Base-by-base conservation (phyloP, 1,140 invertebrate species). In the Drosophila tsacasi region DNA sequence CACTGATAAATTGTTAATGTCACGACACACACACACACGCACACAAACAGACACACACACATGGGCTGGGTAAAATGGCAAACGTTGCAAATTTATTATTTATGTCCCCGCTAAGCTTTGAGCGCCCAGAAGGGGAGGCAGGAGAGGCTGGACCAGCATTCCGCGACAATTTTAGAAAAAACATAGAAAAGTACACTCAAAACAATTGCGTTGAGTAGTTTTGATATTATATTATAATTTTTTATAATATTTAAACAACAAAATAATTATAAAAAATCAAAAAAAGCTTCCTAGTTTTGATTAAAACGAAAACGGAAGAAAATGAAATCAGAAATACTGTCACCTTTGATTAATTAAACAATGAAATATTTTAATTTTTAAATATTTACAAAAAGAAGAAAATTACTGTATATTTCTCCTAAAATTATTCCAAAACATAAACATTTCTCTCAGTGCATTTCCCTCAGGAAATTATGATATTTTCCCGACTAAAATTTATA, bases 1-100 rank as follows among this genome's bases (percentile, higher is more conserved):
- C 83, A 69, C 79, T 87, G 83, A 87, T 86, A 86, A 86, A 86
- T 86, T 86, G 83, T 86, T 86, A 86, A 86, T 87, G 83, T 87
- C 57, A 13, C 63, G 19, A 15, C 15, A 32, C 62, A 27, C 52
- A 65, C 54, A 60, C 62, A 42, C 37, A 55, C 30, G 55, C 47
- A 52, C 60, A n/a, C 25, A 27, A 4, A 39, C 32, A 63, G 54
- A 68, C 60, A 72, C 65, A 68, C 35, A 30, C 15, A 60, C 57
- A 77, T 27, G 67, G 27, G 60, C 30, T 65, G 75, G 44, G 30
- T 71, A 76, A 83, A 86, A 86, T 83, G 79, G 79, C 83, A 79
- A 76, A 86, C 81, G 83, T 66, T 87, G 79, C 83, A 87, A 83
- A 86, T 87, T 83, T 86, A 86, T 86, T 86, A 86, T 86, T 86